Evolutionary conservation across 30 jellyfish, hydroid and myxozoan genomes (phyloP), one percentile per base, ranked within the genome.

Genomic region (Aurelia aurita): DNA sequence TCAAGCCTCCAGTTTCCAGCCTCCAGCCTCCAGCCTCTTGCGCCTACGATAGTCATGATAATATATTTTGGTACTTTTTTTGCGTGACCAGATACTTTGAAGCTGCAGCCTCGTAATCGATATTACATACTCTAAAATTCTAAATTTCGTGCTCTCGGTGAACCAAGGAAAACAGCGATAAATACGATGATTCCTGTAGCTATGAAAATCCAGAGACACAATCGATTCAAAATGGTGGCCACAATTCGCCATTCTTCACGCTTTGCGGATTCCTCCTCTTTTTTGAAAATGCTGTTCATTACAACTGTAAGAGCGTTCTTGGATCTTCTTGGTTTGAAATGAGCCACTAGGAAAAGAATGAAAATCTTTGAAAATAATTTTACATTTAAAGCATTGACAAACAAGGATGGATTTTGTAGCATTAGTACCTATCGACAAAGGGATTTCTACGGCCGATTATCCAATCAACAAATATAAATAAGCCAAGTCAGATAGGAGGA

Each of bases 171-270:
- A 10, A 87, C 90, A 23, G 84, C 89, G 26, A 87, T 58, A 58
- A 87, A 87, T 6, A 90, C 79, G 31, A 87, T 60, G 27, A 78
- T 22, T 3, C 85, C 88, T 15, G 85, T 77, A 23, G 79, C 73
- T 23, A 87, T 64, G 62, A 75, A 87, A 65, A 78, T 54, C 96
- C 96, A 87, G 10, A 87, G 77, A 60, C 85, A 87, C 47, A 87
- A 45, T 18, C 96, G 88, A 60, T 87, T 87, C 59, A 87, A 68
- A 64, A 87, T 87, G 60, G 89, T 76, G 21, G 96, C 70, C 34
- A 65, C 88, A 31, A 87, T 87, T 35, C 96, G 81, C 96, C 96
- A 87, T 28, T 87, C 96, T 59, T 87, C 96, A 13, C 96, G 58
- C 54, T 77, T 87, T 2, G 88, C 96, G 22, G 86, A 70, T 32